Evolutionary conservation across 2,113 vertebrate species (phyloP).

Genomic region (Elaphurus davidianus): DNA sequence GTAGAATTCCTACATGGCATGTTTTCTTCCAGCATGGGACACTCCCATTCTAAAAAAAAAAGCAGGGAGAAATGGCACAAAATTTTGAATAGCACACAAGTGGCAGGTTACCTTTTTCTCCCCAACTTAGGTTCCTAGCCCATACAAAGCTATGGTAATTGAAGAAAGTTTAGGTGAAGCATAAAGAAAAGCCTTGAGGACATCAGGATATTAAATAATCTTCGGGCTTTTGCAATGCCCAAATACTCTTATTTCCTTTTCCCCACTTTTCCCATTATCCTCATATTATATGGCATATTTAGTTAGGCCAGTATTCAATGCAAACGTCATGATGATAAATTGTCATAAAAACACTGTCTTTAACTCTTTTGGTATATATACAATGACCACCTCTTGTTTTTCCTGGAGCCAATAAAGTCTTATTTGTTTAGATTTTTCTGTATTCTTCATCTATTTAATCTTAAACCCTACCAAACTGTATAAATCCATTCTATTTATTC

Average conservation of each 20-base stretch:
- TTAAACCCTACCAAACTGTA: background rate
- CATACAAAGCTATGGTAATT: background rate
- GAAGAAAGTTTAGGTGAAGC: background rate
- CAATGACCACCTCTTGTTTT: background rate
- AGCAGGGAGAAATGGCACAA: background rate
- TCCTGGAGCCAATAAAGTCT: background rate
- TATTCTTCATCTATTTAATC: slow-evolving; percentile 23
- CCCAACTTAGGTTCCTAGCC: background rate
- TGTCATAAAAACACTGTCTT: background rate
- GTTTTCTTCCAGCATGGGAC: slow-evolving; percentile 5
- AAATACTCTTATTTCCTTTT: background rate
- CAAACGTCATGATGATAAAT: background rate
- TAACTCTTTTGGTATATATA: background rate
- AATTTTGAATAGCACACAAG: background rate
- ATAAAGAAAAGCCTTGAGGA: background rate
- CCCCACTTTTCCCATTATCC: background rate
- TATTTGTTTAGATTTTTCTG: background rate
- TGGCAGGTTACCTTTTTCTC: background rate
- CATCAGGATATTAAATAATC: background rate
- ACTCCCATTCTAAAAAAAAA: slow-evolving; percentile 61
- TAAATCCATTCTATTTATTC: background rate
- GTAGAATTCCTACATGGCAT: slow-evolving; percentile 88
- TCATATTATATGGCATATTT: background rate
- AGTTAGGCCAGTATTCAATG: background rate
- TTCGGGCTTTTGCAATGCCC: background rate